Evolutionary conservation across 2,113 vertebrate genomes (phyloP).

Genomic region (Ptyas mucosa): DNA sequence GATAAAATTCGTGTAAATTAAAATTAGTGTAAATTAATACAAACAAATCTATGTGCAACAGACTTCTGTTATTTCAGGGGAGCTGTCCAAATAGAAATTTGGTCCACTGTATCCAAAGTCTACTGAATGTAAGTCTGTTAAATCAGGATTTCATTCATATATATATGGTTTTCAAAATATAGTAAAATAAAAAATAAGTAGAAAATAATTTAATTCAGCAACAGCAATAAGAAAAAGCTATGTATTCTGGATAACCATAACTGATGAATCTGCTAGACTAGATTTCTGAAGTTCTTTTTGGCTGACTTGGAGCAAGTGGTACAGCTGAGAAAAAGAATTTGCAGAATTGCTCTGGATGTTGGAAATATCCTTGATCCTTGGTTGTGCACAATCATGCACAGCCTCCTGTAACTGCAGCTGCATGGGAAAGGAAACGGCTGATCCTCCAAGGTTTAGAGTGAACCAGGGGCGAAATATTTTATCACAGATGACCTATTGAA

Average conservation of each 20-base stretch:
- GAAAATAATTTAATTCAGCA: background rate
- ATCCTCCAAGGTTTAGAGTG: constrained; percentile 69
- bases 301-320: constrained; percentile 73
- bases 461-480: constrained; percentile 95
- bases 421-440: constrained; percentile 68
- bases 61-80: background rate
- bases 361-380: background rate
- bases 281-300: constrained; percentile 57
- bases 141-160: background rate
- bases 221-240: background rate
- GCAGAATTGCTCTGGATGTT: constrained; percentile 37
- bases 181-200: constrained; percentile 6
- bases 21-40: background rate
- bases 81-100: background rate
- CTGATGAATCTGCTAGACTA: background rate
- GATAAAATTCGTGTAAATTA: background rate
- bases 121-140: background rate
- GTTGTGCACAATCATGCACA: constrained; percentile 81
- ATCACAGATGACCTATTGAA: constrained; percentile 89
- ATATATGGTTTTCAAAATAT: background rate
- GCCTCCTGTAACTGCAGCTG: constrained; percentile 81
- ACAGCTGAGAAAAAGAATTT: constrained; percentile 74
- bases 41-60: background rate
- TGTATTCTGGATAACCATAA: fast-evolving
- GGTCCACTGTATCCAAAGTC: background rate